These are phyloP conservation scores for Helicolenus hilgendorfi DNA, from an alignment of 2,797 vertebrate species.

Conservation along the genomic window DNA sequence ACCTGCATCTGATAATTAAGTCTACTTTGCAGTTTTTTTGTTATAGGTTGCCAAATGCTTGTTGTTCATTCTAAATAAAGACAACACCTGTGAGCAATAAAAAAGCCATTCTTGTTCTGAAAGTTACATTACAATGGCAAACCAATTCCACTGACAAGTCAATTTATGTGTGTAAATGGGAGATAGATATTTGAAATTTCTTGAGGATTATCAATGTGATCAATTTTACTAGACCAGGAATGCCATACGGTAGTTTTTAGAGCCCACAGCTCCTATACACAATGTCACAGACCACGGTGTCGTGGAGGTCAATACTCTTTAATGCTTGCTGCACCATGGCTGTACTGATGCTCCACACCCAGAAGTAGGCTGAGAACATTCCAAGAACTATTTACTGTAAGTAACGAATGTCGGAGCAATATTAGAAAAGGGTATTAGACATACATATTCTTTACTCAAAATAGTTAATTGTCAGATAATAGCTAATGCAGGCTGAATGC, in stretches of 20 bases:
- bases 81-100: conserved; percentile 5
- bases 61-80: conserved; percentile 23
- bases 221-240: not conserved
- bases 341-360: conserved; percentile 22
- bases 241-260: not conserved
- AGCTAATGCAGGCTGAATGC: not conserved
- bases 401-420: not conserved
- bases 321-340: conserved; percentile 19
- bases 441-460: not conserved
- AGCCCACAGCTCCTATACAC: not conserved
- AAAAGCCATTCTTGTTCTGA: not conserved
- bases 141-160: not conserved
- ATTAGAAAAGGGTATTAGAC: not conserved
- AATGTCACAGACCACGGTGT: not conserved
- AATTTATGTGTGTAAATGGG: not conserved
- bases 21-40: not conserved
- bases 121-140: not conserved
- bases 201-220: not conserved
- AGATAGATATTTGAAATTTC: not conserved
- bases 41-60: not conserved
- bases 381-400: not conserved
- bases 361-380: not conserved
- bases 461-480: not conserved
- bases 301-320: not conserved
- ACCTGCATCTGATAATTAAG: conserved; percentile 21